Evolutionary conservation across 2,888 invertebrate genomes (phyloP).

Genomic region (Beris chalybata): DNA sequence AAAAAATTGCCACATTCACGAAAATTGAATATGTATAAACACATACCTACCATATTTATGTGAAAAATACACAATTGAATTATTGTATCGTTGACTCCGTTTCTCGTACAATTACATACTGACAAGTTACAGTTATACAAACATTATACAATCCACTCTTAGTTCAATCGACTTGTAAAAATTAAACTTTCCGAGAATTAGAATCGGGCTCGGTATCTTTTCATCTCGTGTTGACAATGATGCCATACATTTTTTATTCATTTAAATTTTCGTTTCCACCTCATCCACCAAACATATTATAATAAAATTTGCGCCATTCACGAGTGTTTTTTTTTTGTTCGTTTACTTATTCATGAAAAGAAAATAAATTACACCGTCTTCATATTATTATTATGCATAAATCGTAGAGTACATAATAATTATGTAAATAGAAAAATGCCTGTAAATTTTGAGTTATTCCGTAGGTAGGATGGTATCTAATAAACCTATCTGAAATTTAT

Average conservation of each 20-base stretch:
- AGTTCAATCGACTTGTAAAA: background rate
- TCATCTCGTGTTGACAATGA: constrained; percentile 4
- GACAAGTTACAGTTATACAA: too few relatives aligned
- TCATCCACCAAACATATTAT: constrained; percentile 14
- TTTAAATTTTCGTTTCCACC: constrained; percentile 1
- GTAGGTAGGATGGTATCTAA: too few relatives aligned
- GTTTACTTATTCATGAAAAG: constrained; percentile 24
- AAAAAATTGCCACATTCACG: too few relatives aligned
- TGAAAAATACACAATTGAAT: too few relatives aligned
- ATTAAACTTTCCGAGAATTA: constrained; percentile 2
- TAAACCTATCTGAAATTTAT: too few relatives aligned
- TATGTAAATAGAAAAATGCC: too few relatives aligned
- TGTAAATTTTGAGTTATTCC: too few relatives aligned
- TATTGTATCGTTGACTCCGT: too few relatives aligned
- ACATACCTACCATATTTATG: too few relatives aligned
- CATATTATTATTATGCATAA: constrained; percentile 22
- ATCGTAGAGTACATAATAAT: background rate
- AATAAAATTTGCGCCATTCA: constrained; percentile 19
- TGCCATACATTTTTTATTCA: constrained; percentile 13
- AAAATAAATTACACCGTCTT: constrained; percentile 21
- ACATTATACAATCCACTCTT: too few relatives aligned
- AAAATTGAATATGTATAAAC: too few relatives aligned
- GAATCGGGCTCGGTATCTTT: constrained; percentile 7
- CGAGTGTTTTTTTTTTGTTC: background rate
- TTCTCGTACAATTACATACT: too few relatives aligned